These are phyloP conservation scores for Sturmia bella DNA, from an alignment of 2,888 invertebrate genomes.

Conservation along the genomic window DNA sequence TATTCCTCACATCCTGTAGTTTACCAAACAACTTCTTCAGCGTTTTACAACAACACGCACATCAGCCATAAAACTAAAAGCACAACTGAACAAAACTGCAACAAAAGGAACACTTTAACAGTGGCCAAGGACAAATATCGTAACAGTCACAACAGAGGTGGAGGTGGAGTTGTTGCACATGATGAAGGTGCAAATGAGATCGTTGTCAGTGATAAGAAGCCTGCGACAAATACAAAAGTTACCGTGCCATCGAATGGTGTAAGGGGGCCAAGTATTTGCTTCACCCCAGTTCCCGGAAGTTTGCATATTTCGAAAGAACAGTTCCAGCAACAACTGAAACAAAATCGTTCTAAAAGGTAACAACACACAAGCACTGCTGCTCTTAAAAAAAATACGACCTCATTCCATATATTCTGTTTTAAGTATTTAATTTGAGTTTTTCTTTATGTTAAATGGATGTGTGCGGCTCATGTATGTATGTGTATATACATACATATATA, in stretches of 20 bases:
- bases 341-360: conserved; percentile 77
- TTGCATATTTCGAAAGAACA: conserved; percentile 77
- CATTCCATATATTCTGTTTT: no score
- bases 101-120: conserved; percentile 46
- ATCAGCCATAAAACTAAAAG: conserved; percentile 56
- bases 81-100: conserved; percentile 37
- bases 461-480: neutral
- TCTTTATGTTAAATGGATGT: no score
- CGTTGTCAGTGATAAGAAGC: conserved; percentile 60
- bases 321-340: conserved; percentile 77
- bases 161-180: conserved; percentile 1
- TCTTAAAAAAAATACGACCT: neutral
- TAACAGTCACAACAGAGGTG: neutral
- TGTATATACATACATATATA: neutral
- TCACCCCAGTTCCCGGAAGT: conserved; percentile 71
- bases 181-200: conserved; percentile 33
- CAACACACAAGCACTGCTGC: neutral
- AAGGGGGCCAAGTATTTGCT: conserved; percentile 37
- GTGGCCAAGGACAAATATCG: conserved; percentile 66
- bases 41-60: conserved; percentile 62
- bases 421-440: no score
- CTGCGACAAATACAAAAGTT: conserved; percentile 16
- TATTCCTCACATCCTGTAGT: conserved; percentile 85
- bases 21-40: conserved; percentile 59
- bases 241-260: conserved; percentile 52